Conservation (phyloP, 1,140 invertebrate species). For the Eupeodes corollae region DNA sequence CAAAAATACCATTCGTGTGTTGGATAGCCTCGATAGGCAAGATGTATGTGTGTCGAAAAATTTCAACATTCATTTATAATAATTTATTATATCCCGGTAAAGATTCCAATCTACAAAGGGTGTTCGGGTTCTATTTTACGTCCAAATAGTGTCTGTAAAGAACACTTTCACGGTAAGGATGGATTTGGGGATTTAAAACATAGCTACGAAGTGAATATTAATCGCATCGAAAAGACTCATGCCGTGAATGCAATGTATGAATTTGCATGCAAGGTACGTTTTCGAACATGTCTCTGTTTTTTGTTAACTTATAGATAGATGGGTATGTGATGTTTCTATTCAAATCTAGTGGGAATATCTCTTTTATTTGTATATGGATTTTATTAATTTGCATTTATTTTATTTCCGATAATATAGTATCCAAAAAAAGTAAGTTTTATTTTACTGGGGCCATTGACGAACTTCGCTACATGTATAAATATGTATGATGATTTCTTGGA, state of each 20-base stretch:
- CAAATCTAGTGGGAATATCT: background rate
- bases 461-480: slow-evolving; percentile 59
- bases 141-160: slow-evolving; percentile 1
- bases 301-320: too few relatives aligned
- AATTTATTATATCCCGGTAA: background rate
- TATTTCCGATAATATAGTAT: slow-evolving; percentile 11
- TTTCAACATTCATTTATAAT: too few relatives aligned
- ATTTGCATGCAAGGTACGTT: slow-evolving; percentile 38
- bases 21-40: slow-evolving; percentile 38
- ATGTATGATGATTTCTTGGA: slow-evolving; percentile 51
- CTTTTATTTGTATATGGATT: background rate
- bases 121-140: slow-evolving; percentile 36
- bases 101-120: slow-evolving; percentile 56
- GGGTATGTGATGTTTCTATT: too few relatives aligned
- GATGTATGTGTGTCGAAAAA: slow-evolving; percentile 39
- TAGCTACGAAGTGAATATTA: slow-evolving; percentile 2
- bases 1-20: slow-evolving; percentile 48
- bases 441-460: slow-evolving; percentile 62
- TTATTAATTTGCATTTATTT: slow-evolving; percentile 4
- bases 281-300: too few relatives aligned
- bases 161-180: slow-evolving; percentile 40
- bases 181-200: slow-evolving; percentile 47
- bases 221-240: slow-evolving; percentile 11
- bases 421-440: slow-evolving; percentile 46
- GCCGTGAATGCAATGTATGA: slow-evolving; percentile 37